Conservation (phyloP, 2,113 vertebrate species). For the Sardina pilchardus region DNA sequence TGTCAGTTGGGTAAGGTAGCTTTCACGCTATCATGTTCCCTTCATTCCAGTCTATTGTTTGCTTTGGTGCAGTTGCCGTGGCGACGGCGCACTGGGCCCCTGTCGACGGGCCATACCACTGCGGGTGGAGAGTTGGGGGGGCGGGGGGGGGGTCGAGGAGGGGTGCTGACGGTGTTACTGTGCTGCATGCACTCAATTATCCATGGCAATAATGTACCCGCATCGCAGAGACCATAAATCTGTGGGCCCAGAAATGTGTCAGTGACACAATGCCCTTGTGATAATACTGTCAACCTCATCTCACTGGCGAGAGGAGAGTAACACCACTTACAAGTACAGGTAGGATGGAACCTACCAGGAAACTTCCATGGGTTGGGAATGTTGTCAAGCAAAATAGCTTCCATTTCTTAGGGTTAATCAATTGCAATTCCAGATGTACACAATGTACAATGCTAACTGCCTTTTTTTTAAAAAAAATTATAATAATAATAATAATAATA, state of each 20-base stretch:
- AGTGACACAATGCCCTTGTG: conserved; percentile 64
- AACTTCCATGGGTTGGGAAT: background rate
- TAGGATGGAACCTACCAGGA: background rate
- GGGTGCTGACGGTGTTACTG: conserved; percentile 29
- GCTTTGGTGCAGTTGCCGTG: conserved; percentile 77
- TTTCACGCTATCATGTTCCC: conserved; percentile 71
- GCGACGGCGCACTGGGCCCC: conserved; percentile 67
- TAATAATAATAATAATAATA: too few relatives aligned
- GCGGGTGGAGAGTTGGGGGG: conserved; percentile 49
- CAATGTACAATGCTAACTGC: background rate
- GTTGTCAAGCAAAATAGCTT: background rate
- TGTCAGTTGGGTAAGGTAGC: conserved; percentile 62
- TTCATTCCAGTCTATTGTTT: conserved; percentile 75
- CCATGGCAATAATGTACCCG: conserved; percentile 58
- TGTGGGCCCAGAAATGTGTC: conserved; percentile 43
- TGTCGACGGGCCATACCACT: conserved; percentile 68
- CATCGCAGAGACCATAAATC: conserved; percentile 57
- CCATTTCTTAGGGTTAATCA: background rate
- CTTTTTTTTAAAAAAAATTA: background rate
- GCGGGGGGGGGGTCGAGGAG: conserved; percentile 2
- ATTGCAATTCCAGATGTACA: background rate
- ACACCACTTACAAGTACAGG: background rate
- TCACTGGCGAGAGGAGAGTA: background rate
- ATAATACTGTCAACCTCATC: conserved; percentile 42
- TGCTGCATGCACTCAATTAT: conserved; percentile 61